A percentile compares a stretch with the other conserved stretches of the same genome.
Evolutionary conservation across 2,888 invertebrate species (phyloP).

Genomic region (Flexamia atlantica): DNA sequence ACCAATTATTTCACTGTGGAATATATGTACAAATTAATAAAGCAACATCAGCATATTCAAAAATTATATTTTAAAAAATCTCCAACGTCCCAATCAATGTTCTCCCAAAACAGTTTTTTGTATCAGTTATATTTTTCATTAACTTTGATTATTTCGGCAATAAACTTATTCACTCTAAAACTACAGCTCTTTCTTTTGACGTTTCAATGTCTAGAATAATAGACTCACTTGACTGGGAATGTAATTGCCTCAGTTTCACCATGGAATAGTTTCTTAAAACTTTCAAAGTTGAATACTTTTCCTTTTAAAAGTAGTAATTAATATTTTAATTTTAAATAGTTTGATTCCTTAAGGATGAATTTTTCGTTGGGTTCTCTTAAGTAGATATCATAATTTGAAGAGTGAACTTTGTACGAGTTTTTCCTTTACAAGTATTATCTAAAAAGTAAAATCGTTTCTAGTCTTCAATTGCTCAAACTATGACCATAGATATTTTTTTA

Average conservation of each 20-base stretch:
- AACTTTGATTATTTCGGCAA: neutral
- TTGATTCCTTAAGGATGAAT: neutral
- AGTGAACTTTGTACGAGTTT: neutral
- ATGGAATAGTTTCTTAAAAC: constrained; percentile 9
- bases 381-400: neutral
- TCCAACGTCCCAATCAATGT: too few relatives aligned
- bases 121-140: neutral
- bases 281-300: neutral
- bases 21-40: too few relatives aligned
- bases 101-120: too few relatives aligned
- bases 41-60: too few relatives aligned
- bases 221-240: constrained; percentile 22
- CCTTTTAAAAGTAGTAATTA: constrained; percentile 26
- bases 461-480: neutral
- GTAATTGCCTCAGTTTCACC: neutral
- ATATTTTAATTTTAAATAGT: constrained; percentile 4
- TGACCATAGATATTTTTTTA: neutral
- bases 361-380: neutral
- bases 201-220: constrained; percentile 30
- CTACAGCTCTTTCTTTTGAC: constrained; percentile 13
- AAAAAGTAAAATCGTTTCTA: neutral
- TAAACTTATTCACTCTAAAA: neutral
- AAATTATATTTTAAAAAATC: too few relatives aligned
- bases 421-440: neutral
- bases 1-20: too few relatives aligned